These are phyloP conservation scores for Listrodromus nycthemerus DNA, from an alignment of 2,888 invertebrate genomes.

Conservation along the genomic window DNA sequence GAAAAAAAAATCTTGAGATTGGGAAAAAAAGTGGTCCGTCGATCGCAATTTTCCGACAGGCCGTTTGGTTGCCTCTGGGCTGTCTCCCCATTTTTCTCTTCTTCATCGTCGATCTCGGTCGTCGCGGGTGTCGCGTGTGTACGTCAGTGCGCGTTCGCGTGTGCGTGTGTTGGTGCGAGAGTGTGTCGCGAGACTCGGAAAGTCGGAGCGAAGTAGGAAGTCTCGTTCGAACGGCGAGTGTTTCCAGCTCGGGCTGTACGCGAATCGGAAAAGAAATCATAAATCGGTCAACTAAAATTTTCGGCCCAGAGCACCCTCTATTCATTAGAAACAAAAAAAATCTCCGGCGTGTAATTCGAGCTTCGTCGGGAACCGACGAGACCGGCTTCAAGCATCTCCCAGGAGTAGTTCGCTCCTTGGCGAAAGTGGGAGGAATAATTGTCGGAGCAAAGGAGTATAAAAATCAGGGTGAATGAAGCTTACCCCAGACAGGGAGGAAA, in stretches of 20 bases:
- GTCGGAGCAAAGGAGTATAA: not conserved
- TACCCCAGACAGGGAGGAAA: too few species aligned
- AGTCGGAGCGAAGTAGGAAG: slow-evolving; percentile 10
- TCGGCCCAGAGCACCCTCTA: too few species aligned
- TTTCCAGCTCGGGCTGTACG: slow-evolving; percentile 40
- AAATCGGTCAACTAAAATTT: not conserved
- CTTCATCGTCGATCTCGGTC: slow-evolving; percentile 23
- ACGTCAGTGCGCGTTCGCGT: slow-evolving; percentile 5
- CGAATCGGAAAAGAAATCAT: not conserved
- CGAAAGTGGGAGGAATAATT: not conserved
- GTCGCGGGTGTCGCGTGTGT: slow-evolving; percentile 43
- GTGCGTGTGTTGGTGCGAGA: slow-evolving; percentile 37
- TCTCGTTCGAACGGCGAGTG: slow-evolving; percentile 36
- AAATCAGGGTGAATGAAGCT: not conserved
- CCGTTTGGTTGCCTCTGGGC: slow-evolving; percentile 1
- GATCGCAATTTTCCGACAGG: slow-evolving; percentile 8
- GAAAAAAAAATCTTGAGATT: not conserved
- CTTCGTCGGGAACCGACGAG: not conserved
- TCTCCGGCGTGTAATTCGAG: not conserved
- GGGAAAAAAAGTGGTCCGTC: not conserved
- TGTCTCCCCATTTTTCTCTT: not conserved
- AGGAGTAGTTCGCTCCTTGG: not conserved
- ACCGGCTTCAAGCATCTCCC: not conserved
- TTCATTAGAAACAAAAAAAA: too few species aligned
- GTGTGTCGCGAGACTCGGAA: slow-evolving; percentile 14